Evolutionary conservation across 1,140 invertebrate species (phyloP), one percentile per base, ranked within the genome.

Genomic region (Eubasilissa regina): DNA sequence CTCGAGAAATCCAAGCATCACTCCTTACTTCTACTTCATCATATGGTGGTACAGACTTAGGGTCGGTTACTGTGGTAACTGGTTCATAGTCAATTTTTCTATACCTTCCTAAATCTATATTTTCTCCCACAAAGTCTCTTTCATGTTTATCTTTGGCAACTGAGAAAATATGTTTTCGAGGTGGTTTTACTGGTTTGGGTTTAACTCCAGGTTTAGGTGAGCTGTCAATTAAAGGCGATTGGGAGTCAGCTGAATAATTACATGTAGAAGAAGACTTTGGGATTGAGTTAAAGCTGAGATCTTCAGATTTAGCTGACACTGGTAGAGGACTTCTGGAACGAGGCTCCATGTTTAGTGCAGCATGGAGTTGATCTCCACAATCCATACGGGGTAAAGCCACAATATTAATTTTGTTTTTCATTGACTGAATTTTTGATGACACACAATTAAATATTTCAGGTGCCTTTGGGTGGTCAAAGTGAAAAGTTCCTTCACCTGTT

Each of bases 401-500:
- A 72, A 91, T 91, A 44, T 90, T 93, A 64, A 95, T 89, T 74
- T 95, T 86, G 86, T 95, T 94, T 84, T 95, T 95, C 94, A 96
- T 95, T 4, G 91, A 94, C 84, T 94, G 95, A 93, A 96, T 96
- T 86, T 95, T 94, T 1, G 93, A 90, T 0, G 93, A 93, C 75
- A 96, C 90, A 85, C 94, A 95, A 74, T 93, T 91, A 79, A 94
- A 96, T 75, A 96, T 95, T 86, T 95, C 94, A 82, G 94, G 93
- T 64, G 94, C 93, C 84, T 95, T 94, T 9, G 91, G 92, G 83
- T 95, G 93, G 84, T 95, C 93, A 79, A 97, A 88, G 74, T 92
- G 93, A 85, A 97, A 97, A 11, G 92, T 91, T 0, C 96, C 96
- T 89, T 96, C 95, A 1, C 96, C 96, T 4, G 95, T 95, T 79